Evolutionary conservation across 2,113 vertebrate species (phyloP).

Genomic region (Antechinus flavipes): DNA sequence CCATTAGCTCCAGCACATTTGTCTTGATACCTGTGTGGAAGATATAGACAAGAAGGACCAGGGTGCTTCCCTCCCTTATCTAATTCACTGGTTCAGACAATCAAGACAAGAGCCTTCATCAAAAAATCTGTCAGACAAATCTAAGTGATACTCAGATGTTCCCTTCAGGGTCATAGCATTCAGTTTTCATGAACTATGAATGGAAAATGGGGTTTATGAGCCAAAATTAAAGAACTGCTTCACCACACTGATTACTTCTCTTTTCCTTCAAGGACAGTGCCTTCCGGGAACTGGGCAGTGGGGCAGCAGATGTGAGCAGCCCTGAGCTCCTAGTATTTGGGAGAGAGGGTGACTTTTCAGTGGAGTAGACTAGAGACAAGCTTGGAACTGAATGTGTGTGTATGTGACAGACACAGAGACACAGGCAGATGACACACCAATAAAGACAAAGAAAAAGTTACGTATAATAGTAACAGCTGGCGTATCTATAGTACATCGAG

Average conservation of each 20-base stretch:
- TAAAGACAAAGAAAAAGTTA: neutral
- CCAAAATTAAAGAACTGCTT: neutral
- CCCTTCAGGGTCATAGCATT: fast-evolving
- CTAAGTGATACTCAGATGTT: fast-evolving
- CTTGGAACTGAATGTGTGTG: neutral
- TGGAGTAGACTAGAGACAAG: neutral
- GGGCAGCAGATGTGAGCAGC: neutral
- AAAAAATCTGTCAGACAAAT: fast-evolving
- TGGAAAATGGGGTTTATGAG: fast-evolving
- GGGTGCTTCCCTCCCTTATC: fast-evolving
- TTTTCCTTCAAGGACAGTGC: neutral
- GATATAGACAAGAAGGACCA: fast-evolving
- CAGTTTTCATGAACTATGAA: neutral
- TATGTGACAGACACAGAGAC: neutral
- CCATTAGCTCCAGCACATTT: fast-evolving
- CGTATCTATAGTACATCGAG: neutral
- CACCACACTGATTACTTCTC: neutral
- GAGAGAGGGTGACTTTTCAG: neutral
- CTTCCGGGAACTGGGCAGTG: neutral
- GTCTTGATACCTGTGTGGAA: fast-evolving
- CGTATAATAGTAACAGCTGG: neutral
- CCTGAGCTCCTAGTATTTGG: neutral
- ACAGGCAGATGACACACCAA: neutral
- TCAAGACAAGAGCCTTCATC: neutral
- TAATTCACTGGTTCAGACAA: neutral